A percentile compares a stretch with the other conserved stretches of the same genome.
These are phyloP conservation scores for Bucco capensis DNA, from an alignment of 2,113 vertebrate genomes.

Conservation along the genomic window DNA sequence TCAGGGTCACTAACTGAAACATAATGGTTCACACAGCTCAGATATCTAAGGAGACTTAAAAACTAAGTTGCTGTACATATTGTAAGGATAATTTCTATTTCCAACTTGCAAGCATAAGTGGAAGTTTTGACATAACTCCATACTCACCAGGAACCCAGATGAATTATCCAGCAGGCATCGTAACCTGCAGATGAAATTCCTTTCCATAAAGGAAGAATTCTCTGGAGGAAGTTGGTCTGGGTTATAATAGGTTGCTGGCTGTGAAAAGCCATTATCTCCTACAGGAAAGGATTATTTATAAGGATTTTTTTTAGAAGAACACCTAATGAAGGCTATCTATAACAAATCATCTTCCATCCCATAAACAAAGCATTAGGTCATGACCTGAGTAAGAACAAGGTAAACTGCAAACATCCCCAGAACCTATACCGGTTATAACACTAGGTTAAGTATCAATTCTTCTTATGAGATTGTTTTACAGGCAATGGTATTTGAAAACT, in stretches of 20 bases:
- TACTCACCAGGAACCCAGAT: slow-evolving; percentile 90
- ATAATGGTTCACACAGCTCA: neutral
- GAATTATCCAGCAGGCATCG: slow-evolving; percentile 94
- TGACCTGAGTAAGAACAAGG: slow-evolving; percentile 13
- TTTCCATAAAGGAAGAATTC: slow-evolving; percentile 88
- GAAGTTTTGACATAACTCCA: neutral
- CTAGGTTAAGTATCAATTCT: neutral
- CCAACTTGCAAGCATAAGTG: neutral
- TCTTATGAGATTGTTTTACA: neutral
- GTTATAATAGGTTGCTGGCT: slow-evolving; percentile 75
- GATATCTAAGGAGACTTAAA: neutral
- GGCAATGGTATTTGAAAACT: neutral
- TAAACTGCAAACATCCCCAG: slow-evolving; percentile 7
- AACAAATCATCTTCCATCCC: slow-evolving; percentile 17
- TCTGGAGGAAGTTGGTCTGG: slow-evolving; percentile 89
- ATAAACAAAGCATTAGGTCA: slow-evolving; percentile 15
- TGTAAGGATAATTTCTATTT: neutral
- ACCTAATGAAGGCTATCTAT: slow-evolving; percentile 50
- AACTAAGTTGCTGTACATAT: neutral
- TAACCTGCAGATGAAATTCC: slow-evolving; percentile 89
- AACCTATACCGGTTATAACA: neutral
- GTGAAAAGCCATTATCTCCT: slow-evolving; percentile 70
- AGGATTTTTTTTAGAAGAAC: slow-evolving; percentile 55
- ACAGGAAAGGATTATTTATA: slow-evolving; percentile 60
- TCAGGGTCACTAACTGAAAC: neutral